Evolutionary conservation across 2,888 invertebrate species (phyloP).

Genomic region (Epinotia demarniana): DNA sequence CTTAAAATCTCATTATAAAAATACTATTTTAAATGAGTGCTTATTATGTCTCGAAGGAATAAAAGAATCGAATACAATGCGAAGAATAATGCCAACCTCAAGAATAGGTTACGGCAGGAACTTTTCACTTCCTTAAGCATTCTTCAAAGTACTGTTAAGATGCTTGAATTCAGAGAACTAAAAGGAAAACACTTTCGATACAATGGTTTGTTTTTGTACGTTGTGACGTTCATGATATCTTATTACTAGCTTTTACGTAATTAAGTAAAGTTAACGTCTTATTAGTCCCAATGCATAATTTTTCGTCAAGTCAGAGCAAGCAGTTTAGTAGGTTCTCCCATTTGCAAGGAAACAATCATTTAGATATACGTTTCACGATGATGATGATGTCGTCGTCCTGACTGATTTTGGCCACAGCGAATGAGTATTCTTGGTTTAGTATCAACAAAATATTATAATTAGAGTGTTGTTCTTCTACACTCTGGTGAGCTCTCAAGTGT

Average conservation of each 20-base stretch:
- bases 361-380: too few relatives aligned
- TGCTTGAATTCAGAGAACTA: neutral
- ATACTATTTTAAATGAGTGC: neutral
- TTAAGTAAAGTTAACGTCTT: too few relatives aligned
- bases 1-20: neutral
- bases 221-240: neutral
- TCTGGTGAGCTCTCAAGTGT: too few relatives aligned
- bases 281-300: too few relatives aligned
- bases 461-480: too few relatives aligned
- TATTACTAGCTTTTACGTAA: neutral
- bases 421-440: too few relatives aligned
- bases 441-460: too few relatives aligned
- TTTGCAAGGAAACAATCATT: too few relatives aligned
- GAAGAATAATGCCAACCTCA: neutral
- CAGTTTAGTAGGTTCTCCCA: too few relatives aligned
- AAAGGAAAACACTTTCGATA: neutral
- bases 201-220: neutral
- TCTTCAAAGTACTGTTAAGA: slow-evolving; percentile 3
- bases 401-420: too few relatives aligned
- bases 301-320: too few relatives aligned
- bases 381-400: too few relatives aligned
- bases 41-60: neutral
- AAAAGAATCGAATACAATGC: slow-evolving; percentile 6
- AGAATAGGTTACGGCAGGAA: neutral
- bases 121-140: neutral